Evolutionary conservation across 2,888 invertebrate genomes (phyloP), one percentile per base, ranked within the genome.

Genomic region (Hirtodrosophila cameraria): DNA sequence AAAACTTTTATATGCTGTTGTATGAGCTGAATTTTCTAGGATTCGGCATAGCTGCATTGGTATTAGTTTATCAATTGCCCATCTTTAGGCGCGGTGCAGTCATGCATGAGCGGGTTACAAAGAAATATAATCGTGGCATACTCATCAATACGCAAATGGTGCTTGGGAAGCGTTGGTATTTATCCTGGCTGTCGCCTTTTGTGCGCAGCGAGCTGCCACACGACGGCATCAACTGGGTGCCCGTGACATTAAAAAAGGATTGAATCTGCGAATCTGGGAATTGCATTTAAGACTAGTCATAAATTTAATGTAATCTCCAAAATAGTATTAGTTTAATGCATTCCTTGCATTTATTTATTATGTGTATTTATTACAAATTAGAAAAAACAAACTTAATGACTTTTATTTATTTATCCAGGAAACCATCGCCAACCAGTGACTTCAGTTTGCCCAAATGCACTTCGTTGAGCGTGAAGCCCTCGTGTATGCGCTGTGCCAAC

Each of bases 171-270:
- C 93, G 92, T 46, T 98, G 97, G 97, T 93, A 94, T 79, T 88
- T 96, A 42, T 93, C 94, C 6, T 97, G 95, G 95, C 78, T 97
- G 42, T 94, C 94, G 46, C 97, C 98, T 3, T 95, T 96, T 88
- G 90, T 97, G 28, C 75, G 91, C 8, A 97, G 97, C 62, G 92
- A 94, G 46, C 91, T 97, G 61, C 94, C 95, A 4, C 94, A 95
- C 45, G 94, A 97, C 92, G 98, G 98, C 4, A 91, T 94, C 15
- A 82, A 92, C 59, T 95, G 94, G 94, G 88, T 90, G 35, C 65
- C 67, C 0, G 8, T n/a, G 3, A n/a, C n/a, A n/a, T 18, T 53
- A 0, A 81, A 78, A 25, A 60, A 69, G 23, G 76, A 81, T 35
- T 73, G 27, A 73, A 43, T 53, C 31, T 15, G 1, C n/a, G 39